Percentiles rank a stretch among this genome's conserved stretches.
Evolutionary conservation across 2,797 vertebrate species (phyloP).

Genomic region (Spheniscus humboldti): DNA sequence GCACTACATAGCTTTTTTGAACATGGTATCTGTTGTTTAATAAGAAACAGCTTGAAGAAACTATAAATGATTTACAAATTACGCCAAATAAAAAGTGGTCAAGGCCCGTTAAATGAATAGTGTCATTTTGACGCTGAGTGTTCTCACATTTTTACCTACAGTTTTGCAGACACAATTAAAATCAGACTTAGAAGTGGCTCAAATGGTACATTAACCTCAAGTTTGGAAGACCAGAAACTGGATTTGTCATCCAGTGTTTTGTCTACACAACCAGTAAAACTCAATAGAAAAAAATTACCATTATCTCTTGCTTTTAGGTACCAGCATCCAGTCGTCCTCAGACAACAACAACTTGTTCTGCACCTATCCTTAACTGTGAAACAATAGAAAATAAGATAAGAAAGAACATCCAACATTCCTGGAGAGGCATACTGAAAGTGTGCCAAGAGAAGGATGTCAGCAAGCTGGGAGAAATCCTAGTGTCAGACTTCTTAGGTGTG

Average conservation of each 20-base stretch:
- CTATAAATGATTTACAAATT: neutral
- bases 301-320: neutral
- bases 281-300: neutral
- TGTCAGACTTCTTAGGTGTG: constrained; percentile 67
- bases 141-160: neutral
- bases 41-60: neutral
- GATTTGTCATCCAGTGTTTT: neutral
- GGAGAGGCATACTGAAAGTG: constrained; percentile 72
- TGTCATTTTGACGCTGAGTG: neutral
- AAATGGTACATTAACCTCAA: neutral
- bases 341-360: neutral
- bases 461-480: constrained; percentile 56
- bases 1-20: neutral
- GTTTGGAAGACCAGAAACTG: neutral
- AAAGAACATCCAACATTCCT: constrained; percentile 63
- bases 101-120: neutral
- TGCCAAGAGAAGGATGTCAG: constrained; percentile 68
- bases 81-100: neutral
- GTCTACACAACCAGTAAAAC: neutral
- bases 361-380: constrained; percentile 57
- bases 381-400: constrained; percentile 67
- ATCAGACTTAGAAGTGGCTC: neutral
- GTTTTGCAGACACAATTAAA: neutral
- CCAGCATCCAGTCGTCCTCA: neutral
- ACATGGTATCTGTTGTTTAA: neutral